phyloP scores from a whole-genome alignment of 2,888 invertebrate species.

The Cecidostiba fungosa region DNA sequence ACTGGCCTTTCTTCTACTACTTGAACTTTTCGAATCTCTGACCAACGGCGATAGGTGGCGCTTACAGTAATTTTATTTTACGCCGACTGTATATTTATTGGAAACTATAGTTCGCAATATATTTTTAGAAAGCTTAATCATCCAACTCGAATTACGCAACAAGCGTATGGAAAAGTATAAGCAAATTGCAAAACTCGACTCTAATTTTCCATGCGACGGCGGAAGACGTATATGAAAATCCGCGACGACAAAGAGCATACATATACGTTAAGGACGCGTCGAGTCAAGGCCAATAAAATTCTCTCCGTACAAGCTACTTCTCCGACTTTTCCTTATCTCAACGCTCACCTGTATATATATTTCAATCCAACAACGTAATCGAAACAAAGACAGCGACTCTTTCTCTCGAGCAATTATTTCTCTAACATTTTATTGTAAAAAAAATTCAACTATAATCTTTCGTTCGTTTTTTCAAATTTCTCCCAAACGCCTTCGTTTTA shows the following conservation, averaged over 20 bases:
- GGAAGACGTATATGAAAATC: conserved; percentile 79
- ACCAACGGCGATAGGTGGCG: no score
- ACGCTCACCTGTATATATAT: conserved; percentile 65
- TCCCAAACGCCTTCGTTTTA: not conserved
- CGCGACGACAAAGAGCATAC: conserved; percentile 70
- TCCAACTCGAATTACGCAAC: no score
- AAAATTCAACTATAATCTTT: not conserved
- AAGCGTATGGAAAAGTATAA: conserved; percentile 31
- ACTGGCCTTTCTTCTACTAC: no score
- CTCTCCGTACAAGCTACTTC: conserved; percentile 70
- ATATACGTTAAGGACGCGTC: conserved; percentile 75
- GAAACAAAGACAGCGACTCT: conserved; percentile 38
- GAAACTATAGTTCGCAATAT: no score
- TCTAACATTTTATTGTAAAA: not conserved
- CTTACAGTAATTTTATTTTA: no score
- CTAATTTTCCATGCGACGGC: conserved; percentile 79
- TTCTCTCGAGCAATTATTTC: conserved; percentile 34
- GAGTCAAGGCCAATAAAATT: conserved; percentile 79
- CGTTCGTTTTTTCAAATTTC: not conserved
- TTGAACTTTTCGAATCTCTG: no score
- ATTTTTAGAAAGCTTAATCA: no score
- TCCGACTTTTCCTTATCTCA: conserved; percentile 63
- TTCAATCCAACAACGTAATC: conserved; percentile 65
- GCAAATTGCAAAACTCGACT: conserved; percentile 69
- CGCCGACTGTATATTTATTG: no score